These are phyloP conservation scores for Drosophila koepferae DNA, from an alignment of 2,888 invertebrate genomes.

Conservation along the genomic window DNA sequence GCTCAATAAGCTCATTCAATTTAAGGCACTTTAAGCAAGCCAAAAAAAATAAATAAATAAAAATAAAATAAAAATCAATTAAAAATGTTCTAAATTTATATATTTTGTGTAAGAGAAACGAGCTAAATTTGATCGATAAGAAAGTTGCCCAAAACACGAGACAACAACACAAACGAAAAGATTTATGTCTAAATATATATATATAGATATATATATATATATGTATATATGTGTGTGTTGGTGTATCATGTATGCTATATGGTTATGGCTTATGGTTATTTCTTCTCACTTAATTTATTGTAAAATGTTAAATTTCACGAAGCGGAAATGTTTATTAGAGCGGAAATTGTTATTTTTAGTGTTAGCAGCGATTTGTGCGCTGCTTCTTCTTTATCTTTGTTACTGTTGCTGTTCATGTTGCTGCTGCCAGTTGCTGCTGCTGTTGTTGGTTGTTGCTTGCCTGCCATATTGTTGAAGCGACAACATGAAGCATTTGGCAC, in stretches of 20 bases:
- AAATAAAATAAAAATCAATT: conserved; percentile 29
- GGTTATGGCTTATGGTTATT: conserved; percentile 69
- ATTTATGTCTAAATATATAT: conserved; percentile 1
- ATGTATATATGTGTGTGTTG: not conserved
- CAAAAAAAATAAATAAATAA: not conserved
- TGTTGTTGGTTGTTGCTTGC: not conserved
- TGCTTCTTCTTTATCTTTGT: conserved; percentile 23
- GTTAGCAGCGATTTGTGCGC: conserved; percentile 57
- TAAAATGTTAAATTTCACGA: conserved; percentile 81
- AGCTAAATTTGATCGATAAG: conserved; percentile 41
- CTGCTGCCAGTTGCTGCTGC: conserved; percentile 6
- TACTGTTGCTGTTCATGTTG: conserved; percentile 3
- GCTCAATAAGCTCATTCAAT: not conserved
- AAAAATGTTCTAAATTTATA: not conserved
- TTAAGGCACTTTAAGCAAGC: not conserved
- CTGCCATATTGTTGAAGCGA: conserved; percentile 26
- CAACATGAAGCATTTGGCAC: conserved; percentile 24
- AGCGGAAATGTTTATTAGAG: conserved; percentile 82
- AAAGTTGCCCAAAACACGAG: conserved; percentile 45
- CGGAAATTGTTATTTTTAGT: conserved; percentile 81
- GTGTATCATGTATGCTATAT: conserved; percentile 46
- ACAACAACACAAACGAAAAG: conserved; percentile 12
- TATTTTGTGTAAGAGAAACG: not conserved
- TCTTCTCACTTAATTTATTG: conserved; percentile 81
- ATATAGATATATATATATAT: not conserved